Evolutionary conservation across 2,113 vertebrate species (phyloP).

Genomic region (Hyaena hyaena): DNA sequence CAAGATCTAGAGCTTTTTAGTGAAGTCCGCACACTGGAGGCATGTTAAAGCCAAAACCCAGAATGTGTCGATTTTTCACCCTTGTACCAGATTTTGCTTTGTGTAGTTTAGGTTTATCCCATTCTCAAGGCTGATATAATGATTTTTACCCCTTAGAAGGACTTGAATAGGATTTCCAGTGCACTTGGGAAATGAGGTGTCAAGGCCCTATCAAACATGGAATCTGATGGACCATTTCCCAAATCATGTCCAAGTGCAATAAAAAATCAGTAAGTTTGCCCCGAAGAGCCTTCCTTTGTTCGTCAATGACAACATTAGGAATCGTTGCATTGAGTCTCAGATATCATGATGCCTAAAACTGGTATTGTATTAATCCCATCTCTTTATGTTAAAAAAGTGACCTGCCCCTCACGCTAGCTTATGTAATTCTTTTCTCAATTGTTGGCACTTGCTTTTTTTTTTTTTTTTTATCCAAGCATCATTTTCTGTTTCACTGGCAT

Average conservation of each 20-base stretch:
- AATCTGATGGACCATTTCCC: background rate
- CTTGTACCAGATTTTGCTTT: background rate
- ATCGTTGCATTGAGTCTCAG: background rate
- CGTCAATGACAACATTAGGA: background rate
- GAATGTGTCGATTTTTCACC: background rate
- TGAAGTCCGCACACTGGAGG: background rate
- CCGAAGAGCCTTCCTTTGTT: background rate
- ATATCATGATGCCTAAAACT: background rate
- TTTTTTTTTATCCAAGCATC: background rate
- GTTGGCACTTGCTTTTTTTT: background rate
- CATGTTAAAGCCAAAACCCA: background rate
- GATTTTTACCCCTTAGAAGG: background rate
- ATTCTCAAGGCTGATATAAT: background rate
- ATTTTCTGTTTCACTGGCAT: constrained; percentile 34
- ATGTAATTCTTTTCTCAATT: constrained; percentile 1
- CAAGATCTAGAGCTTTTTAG: background rate
- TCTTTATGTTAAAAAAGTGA: background rate
- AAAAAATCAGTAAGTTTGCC: background rate
- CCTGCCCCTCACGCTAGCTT: background rate
- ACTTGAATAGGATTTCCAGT: background rate
- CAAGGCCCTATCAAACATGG: background rate
- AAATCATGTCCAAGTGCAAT: background rate
- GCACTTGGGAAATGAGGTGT: background rate
- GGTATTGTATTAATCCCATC: background rate
- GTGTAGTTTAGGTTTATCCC: background rate